Conservation (phyloP, 1,140 invertebrate genomes). For the Eufriesea mexicana region DNA sequence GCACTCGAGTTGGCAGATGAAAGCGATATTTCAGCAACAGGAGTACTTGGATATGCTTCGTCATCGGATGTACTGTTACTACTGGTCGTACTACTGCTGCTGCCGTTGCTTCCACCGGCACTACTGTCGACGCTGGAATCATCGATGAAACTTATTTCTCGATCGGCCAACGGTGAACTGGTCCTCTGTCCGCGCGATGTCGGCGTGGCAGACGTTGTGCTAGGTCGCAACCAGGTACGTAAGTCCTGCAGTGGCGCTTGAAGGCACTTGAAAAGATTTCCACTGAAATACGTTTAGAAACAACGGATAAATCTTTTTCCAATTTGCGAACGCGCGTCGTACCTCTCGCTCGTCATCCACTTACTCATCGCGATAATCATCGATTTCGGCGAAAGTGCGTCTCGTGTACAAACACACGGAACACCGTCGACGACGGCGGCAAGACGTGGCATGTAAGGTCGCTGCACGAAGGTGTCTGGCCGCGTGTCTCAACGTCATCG, state of each 20-base stretch:
- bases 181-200: conserved; percentile 71
- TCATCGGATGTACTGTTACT: conserved; percentile 78
- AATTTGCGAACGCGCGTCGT: not conserved
- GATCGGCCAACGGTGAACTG: conserved; percentile 71
- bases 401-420: conserved; percentile 85
- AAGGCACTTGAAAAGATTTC: conserved; percentile 84
- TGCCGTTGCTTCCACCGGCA: conserved; percentile 52
- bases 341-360: conserved; percentile 45
- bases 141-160: conserved; percentile 75
- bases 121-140: conserved; percentile 69
- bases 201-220: conserved; percentile 73
- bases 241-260: conserved; percentile 84
- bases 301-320: not conserved
- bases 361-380: conserved; percentile 82
- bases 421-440: conserved; percentile 82
- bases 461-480: conserved; percentile 77
- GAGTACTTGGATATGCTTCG: conserved; percentile 71
- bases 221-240: conserved; percentile 83
- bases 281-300: conserved; percentile 73
- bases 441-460: conserved; percentile 78
- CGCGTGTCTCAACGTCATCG: conserved; percentile 75
- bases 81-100: conserved; percentile 57
- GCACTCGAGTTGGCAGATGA: conserved; percentile 74
- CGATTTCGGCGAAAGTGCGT: conserved; percentile 84
- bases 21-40: conserved; percentile 72